These are phyloP conservation scores for Schlechtendalia chinensis DNA, from an alignment of 1,140 invertebrate genomes.

Conservation along the genomic window DNA sequence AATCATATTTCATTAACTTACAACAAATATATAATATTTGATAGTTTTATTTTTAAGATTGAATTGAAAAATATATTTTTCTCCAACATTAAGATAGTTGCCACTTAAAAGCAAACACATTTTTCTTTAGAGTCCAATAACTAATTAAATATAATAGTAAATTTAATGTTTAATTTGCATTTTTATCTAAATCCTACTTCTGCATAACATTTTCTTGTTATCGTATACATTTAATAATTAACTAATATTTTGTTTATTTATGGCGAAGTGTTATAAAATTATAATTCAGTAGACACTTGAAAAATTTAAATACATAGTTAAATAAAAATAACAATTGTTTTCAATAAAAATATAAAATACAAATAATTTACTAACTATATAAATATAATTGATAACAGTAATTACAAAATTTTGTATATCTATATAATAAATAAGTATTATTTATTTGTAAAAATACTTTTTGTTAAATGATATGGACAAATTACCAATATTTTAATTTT, in stretches of 20 bases:
- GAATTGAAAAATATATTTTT: neutral
- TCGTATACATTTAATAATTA: conserved; percentile 5
- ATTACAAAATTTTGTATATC: neutral
- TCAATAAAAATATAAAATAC: neutral
- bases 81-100: neutral
- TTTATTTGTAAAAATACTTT: too few species aligned
- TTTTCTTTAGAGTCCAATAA: neutral
- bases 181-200: conserved; percentile 24
- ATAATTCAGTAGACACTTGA: neutral
- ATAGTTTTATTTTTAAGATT: neutral
- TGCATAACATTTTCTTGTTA: neutral
- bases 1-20: too few species aligned
- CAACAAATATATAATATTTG: too few species aligned
- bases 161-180: conserved; percentile 11
- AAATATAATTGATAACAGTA: neutral
- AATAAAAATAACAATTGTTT: neutral
- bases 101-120: neutral
- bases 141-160: neutral
- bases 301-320: conserved; percentile 6
- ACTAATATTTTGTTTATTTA: conserved; percentile 4
- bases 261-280: neutral
- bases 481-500: too few species aligned
- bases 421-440: too few species aligned
- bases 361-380: neutral
- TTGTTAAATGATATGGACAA: too few species aligned